Conservation (phyloP, 30 jellyfish, hydroid and myxozoan species). For the Calvadosia cruxmelitensis region DNA sequence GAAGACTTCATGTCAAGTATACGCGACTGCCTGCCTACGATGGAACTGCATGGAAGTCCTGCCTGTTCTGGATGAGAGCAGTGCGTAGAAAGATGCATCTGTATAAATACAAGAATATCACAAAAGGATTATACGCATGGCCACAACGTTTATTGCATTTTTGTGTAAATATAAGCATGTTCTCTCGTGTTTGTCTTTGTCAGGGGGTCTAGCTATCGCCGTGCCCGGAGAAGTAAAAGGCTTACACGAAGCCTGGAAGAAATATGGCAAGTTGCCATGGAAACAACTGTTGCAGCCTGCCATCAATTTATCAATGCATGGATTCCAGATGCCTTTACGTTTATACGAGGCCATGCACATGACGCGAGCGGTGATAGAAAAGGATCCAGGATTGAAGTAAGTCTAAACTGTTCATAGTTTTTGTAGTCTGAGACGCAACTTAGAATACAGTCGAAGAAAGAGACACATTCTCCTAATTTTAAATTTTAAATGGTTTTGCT, state of each 20-base stretch:
- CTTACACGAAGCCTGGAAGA: conserved; percentile 73
- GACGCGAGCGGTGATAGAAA: conserved; percentile 36
- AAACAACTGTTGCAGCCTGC: conserved; percentile 79
- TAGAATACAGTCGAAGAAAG: conserved; percentile 15
- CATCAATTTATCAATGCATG: conserved; percentile 43
- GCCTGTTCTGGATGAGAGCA: too few species aligned
- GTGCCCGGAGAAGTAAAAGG: conserved; percentile 96
- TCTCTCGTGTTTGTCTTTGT: not conserved
- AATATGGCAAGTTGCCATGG: conserved; percentile 88
- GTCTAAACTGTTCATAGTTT: too few species aligned
- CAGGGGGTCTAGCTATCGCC: conserved; percentile 89
- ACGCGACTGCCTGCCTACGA: too few species aligned
- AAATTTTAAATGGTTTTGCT: not conserved
- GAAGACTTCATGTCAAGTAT: too few species aligned
- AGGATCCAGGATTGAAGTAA: conserved; percentile 90
- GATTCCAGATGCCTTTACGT: conserved; percentile 69
- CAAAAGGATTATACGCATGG: too few species aligned
- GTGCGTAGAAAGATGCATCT: too few species aligned
- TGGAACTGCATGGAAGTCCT: too few species aligned
- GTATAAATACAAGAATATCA: too few species aligned
- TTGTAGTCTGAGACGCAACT: conserved; percentile 34
- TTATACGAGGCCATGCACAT: conserved; percentile 72
- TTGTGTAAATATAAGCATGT: too few species aligned
- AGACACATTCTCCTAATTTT: not conserved
- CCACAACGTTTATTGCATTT: too few species aligned